phyloP scores from a whole-genome alignment of 2,888 invertebrate genomes.

The Conchocele bisecta region DNA sequence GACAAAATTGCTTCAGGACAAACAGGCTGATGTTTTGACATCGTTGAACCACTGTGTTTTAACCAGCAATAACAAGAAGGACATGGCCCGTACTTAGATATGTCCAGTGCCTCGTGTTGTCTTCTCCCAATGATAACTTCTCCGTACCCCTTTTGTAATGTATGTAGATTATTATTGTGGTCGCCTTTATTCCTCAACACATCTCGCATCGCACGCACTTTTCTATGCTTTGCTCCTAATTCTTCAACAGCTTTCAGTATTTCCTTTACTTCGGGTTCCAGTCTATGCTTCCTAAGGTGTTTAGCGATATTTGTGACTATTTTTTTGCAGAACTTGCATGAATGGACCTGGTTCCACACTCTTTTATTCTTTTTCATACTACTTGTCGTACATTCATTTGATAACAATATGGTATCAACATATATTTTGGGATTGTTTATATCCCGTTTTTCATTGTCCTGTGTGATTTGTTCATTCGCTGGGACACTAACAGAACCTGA shows the following conservation, averaged over 20 bases:
- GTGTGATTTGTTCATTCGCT: no score
- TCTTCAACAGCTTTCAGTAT: neutral
- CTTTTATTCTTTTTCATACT: no score
- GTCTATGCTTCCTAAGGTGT: constrained; percentile 1
- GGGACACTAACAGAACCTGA: no score
- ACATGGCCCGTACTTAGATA: constrained; percentile 1
- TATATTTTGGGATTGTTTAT: no score
- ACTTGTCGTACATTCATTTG: no score
- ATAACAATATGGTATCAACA: no score
- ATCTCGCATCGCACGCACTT: neutral
- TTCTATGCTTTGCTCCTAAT: neutral
- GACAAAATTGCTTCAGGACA: neutral
- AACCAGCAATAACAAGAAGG: neutral
- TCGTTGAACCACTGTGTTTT: neutral
- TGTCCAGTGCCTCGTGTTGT: neutral
- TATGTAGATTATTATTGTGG: constrained; percentile 1
- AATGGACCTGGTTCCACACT: no score
- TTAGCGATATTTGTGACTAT: constrained; percentile 2
- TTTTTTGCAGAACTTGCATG: no score
- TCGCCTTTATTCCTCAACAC: neutral
- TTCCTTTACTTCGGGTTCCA: neutral
- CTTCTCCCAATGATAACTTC: neutral
- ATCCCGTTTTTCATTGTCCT: no score
- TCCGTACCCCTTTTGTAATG: neutral
- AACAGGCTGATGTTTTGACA: neutral